These are phyloP conservation scores for Drosophila funebris DNA, from an alignment of 1,140 invertebrate species.

Conservation along the genomic window DNA sequence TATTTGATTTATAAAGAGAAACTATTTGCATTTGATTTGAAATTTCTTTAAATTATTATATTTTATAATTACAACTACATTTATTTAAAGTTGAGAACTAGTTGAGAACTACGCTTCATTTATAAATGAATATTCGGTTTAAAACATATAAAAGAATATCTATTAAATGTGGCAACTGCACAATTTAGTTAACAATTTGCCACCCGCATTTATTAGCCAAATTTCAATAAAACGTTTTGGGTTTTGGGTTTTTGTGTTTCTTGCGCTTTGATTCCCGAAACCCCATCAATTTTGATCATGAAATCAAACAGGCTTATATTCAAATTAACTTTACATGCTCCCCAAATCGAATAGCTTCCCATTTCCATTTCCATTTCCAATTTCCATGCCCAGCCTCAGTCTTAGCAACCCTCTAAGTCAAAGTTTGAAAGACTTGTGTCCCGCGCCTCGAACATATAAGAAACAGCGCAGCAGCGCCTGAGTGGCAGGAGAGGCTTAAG, in stretches of 20 bases:
- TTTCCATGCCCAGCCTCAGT: background rate
- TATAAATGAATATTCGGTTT: no score
- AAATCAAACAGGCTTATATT: slow-evolving; percentile 39
- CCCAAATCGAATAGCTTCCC: slow-evolving; percentile 3
- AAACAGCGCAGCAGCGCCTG: background rate
- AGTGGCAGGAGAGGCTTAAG: slow-evolving; percentile 42
- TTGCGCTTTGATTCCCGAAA: slow-evolving; percentile 20
- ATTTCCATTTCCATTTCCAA: no score
- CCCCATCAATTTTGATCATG: slow-evolving; percentile 37
- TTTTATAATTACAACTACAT: no score
- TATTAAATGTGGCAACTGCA: no score
- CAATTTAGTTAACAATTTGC: background rate
- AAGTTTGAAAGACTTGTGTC: slow-evolving; percentile 4
- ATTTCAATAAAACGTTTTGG: slow-evolving; percentile 12
- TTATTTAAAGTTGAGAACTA: no score
- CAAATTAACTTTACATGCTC: slow-evolving; percentile 37
- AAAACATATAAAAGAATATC: no score
- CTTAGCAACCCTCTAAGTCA: background rate
- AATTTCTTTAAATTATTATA: no score
- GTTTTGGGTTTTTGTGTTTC: background rate
- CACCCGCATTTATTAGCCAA: slow-evolving; percentile 2
- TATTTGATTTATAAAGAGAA: no score
- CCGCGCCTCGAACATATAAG: background rate
- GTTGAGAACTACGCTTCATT: no score
- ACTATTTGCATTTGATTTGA: no score